A percentile compares a stretch with the other conserved stretches of the same genome.
Evolutionary conservation across 2,888 invertebrate species (phyloP).

Genomic region (Pristionchus arcanus): DNA sequence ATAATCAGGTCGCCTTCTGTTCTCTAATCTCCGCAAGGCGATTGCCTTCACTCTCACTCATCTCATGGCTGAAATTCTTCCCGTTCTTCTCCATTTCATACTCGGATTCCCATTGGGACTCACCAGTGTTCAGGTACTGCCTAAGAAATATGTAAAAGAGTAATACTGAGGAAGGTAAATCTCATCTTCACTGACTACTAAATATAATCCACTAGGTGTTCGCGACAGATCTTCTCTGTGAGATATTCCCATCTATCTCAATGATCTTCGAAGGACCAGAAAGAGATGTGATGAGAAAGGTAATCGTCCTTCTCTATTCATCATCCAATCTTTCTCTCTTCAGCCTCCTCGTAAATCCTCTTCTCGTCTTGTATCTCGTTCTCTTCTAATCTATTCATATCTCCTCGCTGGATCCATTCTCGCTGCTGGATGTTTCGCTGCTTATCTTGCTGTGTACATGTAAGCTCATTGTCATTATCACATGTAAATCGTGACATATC

Average conservation of each 20-base stretch:
- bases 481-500: background rate
- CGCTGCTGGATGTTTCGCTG: constrained; percentile 58
- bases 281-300: constrained; percentile 58
- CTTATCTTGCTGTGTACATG: constrained; percentile 67
- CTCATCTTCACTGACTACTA: too few relatives aligned
- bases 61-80: constrained; percentile 68
- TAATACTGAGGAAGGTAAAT: too few relatives aligned
- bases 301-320: background rate
- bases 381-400: constrained; percentile 63
- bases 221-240: constrained; percentile 56
- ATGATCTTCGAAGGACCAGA: constrained; percentile 58
- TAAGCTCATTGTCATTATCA: background rate
- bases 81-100: constrained; percentile 65
- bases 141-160: too few relatives aligned
- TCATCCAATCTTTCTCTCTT: background rate
- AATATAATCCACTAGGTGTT: constrained; percentile 45
- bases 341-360: constrained; percentile 56
- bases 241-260: constrained; percentile 55
- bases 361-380: constrained; percentile 59
- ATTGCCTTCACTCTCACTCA: constrained; percentile 70
- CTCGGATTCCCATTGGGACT: constrained; percentile 68
- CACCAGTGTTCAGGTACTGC: constrained; percentile 64
- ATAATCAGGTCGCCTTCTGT: constrained; percentile 61
- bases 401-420: constrained; percentile 61
- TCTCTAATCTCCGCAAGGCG: constrained; percentile 66